Percentiles rank a stretch among this genome's conserved stretches.
These are phyloP conservation scores for Sitta europaea DNA, from an alignment of 2,113 vertebrate genomes.

Conservation along the genomic window DNA sequence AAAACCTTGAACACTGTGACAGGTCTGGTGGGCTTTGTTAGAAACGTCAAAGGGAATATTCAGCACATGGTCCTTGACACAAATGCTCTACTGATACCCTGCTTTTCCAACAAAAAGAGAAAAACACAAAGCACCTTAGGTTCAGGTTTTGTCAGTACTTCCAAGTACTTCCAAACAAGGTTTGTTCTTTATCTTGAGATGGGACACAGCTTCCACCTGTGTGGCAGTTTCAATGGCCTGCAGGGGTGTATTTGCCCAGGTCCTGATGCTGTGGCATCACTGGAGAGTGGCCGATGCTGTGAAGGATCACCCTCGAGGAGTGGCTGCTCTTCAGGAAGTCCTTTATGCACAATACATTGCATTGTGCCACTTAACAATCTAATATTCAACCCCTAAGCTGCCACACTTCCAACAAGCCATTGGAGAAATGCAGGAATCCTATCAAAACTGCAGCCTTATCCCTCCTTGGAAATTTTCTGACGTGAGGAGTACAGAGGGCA, in stretches of 20 bases:
- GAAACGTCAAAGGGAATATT: background rate
- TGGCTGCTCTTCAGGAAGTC: background rate
- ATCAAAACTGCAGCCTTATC: constrained; percentile 9
- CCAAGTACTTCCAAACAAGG: background rate
- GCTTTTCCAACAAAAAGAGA: background rate
- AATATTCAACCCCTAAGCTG: background rate
- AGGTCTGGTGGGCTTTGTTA: background rate
- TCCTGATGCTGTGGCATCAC: background rate
- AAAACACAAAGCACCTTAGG: background rate
- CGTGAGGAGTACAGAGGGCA: background rate
- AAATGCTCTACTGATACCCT: background rate
- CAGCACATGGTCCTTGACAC: background rate
- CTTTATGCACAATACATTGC: background rate
- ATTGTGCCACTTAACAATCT: background rate
- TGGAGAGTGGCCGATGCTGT: background rate
- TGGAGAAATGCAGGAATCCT: background rate
- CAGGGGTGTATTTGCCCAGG: background rate
- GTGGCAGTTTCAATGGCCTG: background rate
- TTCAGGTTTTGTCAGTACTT: background rate
- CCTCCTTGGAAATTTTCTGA: background rate
- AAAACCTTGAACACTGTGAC: background rate
- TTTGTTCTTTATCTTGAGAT: background rate
- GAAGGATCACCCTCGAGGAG: background rate
- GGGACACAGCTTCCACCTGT: background rate
- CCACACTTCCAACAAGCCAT: background rate